Base-by-base conservation (phyloP, 2,113 vertebrate species). In the Cololabis saira region DNA sequence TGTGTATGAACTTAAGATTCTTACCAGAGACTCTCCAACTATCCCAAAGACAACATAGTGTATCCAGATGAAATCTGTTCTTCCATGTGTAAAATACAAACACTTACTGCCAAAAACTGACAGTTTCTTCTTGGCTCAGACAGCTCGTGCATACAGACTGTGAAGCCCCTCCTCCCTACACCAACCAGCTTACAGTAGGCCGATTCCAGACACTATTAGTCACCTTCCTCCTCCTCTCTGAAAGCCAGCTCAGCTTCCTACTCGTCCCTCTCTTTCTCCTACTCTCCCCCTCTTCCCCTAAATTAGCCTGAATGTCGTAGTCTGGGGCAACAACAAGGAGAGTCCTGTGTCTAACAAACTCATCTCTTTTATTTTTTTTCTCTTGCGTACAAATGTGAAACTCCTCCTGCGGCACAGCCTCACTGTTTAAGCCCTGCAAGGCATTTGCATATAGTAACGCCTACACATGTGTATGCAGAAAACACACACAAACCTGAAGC, bases 281-380 rank as follows among this genome's bases (percentile, higher is more conserved):
- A 76, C 78, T 76, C 83, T 70, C 82, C 84, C 79, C 76, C 86
- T 84, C 83, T 90, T 92, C 89, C 88, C 81, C 78, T 90, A 89
- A 92, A 89, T 87, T 70, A 85, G 78, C 56, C 56, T 68, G 74
- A 87, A 74, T 68, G 68, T 42, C n/a, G 30, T 60, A n/a, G 81
- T 79, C 74, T 76, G 67, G 56, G 71, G 69, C 17, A 74, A 82
- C 80, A 90, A 92, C 88, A 92, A 90, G 76, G 58, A 60, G 22
- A 71, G 63, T 61, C 78, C 71, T 91, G 83, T 90, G 66, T 76
- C 62, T 44, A 17, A 65, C 51, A n/a, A 82, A 79, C 52, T 63
- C 18, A 30, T 76, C 57, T 70, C 21, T 19, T 19, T 13, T 50
- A 52, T 17, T 56, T 21, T 30, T 37, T 71, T 52, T 54, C 7